A percentile compares a stretch with the other conserved stretches of the same genome.
Conservation (phyloP, 2,113 vertebrate species). For the Sprattus sprattus region DNA sequence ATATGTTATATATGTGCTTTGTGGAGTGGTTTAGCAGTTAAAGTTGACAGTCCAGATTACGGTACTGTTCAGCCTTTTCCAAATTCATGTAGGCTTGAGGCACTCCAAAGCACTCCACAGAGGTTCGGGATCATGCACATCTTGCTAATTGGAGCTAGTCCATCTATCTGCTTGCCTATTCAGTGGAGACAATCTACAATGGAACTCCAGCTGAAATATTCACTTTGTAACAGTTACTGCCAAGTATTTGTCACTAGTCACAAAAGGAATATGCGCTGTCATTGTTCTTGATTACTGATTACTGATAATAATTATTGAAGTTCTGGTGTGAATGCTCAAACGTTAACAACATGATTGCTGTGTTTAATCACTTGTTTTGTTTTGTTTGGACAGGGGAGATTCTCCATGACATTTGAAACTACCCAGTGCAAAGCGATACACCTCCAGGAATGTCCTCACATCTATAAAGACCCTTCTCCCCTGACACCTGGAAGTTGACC, state of each 20-base stretch:
- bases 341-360: background rate
- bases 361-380: background rate
- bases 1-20: background rate
- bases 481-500: constrained; percentile 5
- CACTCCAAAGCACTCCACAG: background rate
- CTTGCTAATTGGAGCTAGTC: background rate
- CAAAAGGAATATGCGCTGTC: background rate
- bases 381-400: constrained; percentile 13
- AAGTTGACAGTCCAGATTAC: background rate
- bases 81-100: background rate
- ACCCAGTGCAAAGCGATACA: too few species aligned
- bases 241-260: background rate
- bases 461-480: background rate
- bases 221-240: background rate
- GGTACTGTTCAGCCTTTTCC: background rate
- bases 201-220: background rate
- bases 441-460: background rate
- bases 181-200: background rate
- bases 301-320: background rate
- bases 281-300: background rate
- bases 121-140: background rate
- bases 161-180: background rate
- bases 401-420: constrained; percentile 22
- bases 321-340: background rate
- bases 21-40: background rate